Base-by-base conservation (phyloP, 2,797 vertebrate species). In the Agapornis canus region DNA sequence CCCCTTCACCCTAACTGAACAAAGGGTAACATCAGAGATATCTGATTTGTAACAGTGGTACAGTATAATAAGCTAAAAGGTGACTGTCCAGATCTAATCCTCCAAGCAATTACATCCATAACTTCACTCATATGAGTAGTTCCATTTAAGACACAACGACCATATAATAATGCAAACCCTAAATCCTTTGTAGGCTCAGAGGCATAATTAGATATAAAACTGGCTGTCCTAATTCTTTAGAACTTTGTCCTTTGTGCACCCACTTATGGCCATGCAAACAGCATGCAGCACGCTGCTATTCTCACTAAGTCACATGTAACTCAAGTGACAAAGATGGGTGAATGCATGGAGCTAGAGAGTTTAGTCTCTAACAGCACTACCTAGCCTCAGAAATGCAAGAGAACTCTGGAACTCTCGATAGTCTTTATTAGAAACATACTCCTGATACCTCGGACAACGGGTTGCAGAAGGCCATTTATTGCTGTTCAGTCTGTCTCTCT, bases 241-340 rank as follows among this genome's bases (percentile, higher is more conserved):
- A 86, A 75, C 59, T 72, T 59, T 48, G 52, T 77, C 59, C 49
- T 93, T 52, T 2, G 2, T 49, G 43, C 32, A 64, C 79, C 48
- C 86, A 32, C 77, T 66, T 51, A 42, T 12, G 32, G 42, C 63
- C 40, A 31, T 0, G 1, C 0, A 0, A 88, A 83, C 0, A 1
- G 54, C 4, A 1, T 15, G 29, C 42, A 68, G 61, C 65, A 40
- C 45, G 37, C 2, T 2, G 51, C 78, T 42, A 4, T 6, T 91
- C 61, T 70, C 70, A 51, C 31, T 14, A 4, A 8, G 37, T 6
- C 47, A 5, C 63, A 40, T 0, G 0, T 19, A 42, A 63, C 20
- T 10, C 0, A 0, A 35, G 43, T 0, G 0, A 49, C 0, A 0
- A 31, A 54, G 61, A 47, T 3, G 16, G 32, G 26, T n/a, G 31